Evolutionary conservation across 2,888 invertebrate species (phyloP).

Genomic region (Agrochola macilenta): DNA sequence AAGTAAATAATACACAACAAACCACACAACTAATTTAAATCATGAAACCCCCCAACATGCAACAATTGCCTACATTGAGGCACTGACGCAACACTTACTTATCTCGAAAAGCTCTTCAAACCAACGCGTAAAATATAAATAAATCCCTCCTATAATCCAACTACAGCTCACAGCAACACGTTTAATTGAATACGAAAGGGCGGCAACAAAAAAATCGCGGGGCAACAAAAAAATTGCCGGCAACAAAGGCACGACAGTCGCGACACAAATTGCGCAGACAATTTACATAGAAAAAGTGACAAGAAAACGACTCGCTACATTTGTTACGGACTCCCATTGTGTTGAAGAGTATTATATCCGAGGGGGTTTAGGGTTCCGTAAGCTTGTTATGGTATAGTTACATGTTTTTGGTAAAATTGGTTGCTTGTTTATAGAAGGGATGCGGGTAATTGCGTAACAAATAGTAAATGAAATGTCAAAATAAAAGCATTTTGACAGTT

Average conservation of each 20-base stretch:
- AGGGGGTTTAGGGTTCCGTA: constrained; percentile 54
- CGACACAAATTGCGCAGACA: constrained; percentile 86
- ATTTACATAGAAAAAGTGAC: constrained; percentile 89
- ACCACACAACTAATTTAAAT: constrained; percentile 1
- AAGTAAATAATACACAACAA: background rate
- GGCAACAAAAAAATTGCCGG: constrained; percentile 63
- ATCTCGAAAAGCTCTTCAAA: constrained; percentile 28
- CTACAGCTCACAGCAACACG: constrained; percentile 40
- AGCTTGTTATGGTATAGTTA: background rate
- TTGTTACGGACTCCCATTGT: constrained; percentile 86
- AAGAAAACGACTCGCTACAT: constrained; percentile 83
- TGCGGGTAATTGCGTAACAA: too few relatives aligned
- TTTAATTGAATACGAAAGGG: constrained; percentile 65
- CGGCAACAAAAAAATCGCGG: constrained; percentile 53
- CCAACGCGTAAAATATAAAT: constrained; percentile 56
- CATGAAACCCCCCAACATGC: background rate
- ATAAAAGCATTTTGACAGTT: too few relatives aligned
- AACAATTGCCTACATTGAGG: background rate
- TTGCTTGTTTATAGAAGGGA: too few relatives aligned
- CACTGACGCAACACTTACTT: constrained; percentile 19
- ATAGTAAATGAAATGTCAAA: too few relatives aligned
- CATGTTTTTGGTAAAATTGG: constrained; percentile 1
- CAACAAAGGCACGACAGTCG: constrained; percentile 69
- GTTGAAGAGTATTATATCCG: constrained; percentile 81
- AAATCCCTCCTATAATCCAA: constrained; percentile 63